Base-by-base conservation (phyloP, 2,888 invertebrate genomes). In the Vanessa cardui region DNA sequence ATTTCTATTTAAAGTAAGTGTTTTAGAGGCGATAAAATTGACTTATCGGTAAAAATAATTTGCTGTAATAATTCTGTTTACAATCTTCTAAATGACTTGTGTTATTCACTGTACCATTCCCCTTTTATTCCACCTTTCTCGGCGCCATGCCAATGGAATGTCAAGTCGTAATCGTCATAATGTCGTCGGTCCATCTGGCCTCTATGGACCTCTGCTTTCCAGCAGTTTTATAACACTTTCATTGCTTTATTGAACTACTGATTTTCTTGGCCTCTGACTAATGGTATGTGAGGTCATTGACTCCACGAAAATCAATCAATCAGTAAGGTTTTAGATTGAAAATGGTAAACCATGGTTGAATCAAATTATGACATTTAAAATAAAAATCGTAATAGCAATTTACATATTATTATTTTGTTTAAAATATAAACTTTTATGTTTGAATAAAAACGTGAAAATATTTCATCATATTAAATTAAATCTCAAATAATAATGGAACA, bases 71-170 rank as follows among this genome's bases (percentile, higher is more conserved):
- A 45, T 60, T 60, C 26, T 33, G 33, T 52, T n/a, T 31, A 18
- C 15, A n/a, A 49, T 39, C 1, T 54, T 26, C 4, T 20, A n/a
- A 54, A 59, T 44, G 9, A 63, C 46, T 64, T 67, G 16, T 52
- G 65, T 45, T 6, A 9, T n/a, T n/a, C 21, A 39, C 54, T 68
- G 62, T 70, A 64, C 66, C 16, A 49, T 56, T 62, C 66, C 58
- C 64, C 50, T 63, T 66, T 68, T 66, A 66, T 65, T 73, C 68
- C 70, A 74, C 70, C 71, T 70, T 69, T 65, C 74, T 68, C 72
- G 69, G 69, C 73, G 60, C 49, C 58, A 68, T 59, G 69, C 74
- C 71, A 72, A 71, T 65, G 66, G 66, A 70, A 65, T 68, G 66
- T 67, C 69, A 58, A 66, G 61, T 65, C 68, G 64, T 70, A 68